A percentile compares a stretch with the other conserved stretches of the same genome.
These are phyloP conservation scores for Luscinia luscinia DNA, from an alignment of 2,797 vertebrate species.

Conservation along the genomic window DNA sequence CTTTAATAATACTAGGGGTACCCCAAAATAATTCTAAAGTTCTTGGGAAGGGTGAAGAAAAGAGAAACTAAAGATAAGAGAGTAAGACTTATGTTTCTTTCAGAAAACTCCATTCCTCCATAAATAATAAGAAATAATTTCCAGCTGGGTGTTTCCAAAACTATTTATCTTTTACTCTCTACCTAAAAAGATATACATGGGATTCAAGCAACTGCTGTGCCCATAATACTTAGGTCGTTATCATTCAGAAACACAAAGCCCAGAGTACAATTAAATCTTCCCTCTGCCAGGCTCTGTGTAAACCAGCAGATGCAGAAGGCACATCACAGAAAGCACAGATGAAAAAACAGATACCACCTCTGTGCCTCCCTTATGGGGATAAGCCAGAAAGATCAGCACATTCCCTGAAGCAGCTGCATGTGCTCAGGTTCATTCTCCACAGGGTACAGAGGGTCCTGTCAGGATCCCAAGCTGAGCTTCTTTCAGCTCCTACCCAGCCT, in stretches of 20 bases:
- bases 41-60: neutral
- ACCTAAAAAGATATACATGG: neutral
- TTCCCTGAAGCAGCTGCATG: neutral
- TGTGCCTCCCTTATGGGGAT: neutral
- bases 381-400: neutral
- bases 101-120: neutral
- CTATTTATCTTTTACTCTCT: neutral
- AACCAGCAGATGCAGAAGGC: neutral
- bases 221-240: neutral
- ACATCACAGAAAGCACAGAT: neutral
- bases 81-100: neutral
- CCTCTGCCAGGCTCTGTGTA: neutral
- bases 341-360: neutral
- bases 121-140: neutral
- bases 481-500: neutral
- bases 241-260: neutral
- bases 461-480: neutral
- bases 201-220: neutral
- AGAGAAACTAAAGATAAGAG: neutral
- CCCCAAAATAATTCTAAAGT: neutral
- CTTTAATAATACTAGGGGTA: neutral
- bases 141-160: neutral
- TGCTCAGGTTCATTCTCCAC: neutral
- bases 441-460: neutral
- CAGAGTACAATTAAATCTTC: neutral